Conservation (phyloP, 2,797 vertebrate species). For the Helostoma temminkii region DNA sequence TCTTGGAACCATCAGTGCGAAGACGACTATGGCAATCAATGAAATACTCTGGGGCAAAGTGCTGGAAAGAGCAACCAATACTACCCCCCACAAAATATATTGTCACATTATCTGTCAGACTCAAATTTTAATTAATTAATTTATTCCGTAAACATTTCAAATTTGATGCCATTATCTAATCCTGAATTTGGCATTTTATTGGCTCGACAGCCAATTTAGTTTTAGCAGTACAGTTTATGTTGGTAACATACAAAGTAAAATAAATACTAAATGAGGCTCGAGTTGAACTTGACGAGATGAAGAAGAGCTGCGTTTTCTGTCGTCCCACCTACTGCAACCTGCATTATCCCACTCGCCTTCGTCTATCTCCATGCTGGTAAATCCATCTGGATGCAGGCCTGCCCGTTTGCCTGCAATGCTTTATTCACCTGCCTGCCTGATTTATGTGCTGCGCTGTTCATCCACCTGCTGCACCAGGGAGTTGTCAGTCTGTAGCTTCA, state of each 20-base stretch:
- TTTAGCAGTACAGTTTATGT: too few relatives aligned
- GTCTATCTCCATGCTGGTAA: constrained; percentile 10
- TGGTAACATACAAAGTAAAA: too few relatives aligned
- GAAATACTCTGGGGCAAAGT: not conserved
- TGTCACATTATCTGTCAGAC: not conserved
- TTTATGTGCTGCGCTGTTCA: constrained; percentile 14
- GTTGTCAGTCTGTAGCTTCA: constrained; percentile 2
- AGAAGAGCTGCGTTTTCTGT: constrained; percentile 14
- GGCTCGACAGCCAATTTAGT: not conserved
- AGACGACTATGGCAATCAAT: not conserved
- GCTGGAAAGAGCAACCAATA: not conserved
- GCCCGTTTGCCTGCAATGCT: constrained; percentile 40
- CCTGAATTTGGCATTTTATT: not conserved
- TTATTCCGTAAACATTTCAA: not conserved
- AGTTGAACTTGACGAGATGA: constrained; percentile 1
- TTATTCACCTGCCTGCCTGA: constrained; percentile 35
- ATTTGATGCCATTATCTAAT: not conserved
- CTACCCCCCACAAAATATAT: not conserved
- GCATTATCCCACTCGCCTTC: constrained; percentile 10
- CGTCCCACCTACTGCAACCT: not conserved
- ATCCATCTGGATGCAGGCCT: constrained; percentile 35
- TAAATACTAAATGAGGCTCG: too few relatives aligned
- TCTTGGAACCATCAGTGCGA: not conserved
- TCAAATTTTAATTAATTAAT: not conserved
- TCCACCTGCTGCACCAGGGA: constrained; percentile 33